Base-by-base conservation (phyloP, 2,888 invertebrate genomes). In the Criorhina ranunculi region DNA sequence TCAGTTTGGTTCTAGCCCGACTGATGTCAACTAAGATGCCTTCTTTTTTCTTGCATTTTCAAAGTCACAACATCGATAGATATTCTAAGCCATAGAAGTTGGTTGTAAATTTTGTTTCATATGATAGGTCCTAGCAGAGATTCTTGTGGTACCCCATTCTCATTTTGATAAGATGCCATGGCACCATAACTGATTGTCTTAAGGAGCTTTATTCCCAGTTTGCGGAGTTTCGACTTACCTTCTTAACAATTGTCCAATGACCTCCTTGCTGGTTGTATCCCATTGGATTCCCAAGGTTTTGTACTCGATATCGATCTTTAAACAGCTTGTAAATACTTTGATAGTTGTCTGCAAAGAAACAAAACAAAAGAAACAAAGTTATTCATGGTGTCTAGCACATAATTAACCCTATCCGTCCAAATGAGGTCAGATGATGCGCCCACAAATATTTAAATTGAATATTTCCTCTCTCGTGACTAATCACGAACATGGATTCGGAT, bases 291-390 rank as follows among this genome's bases (percentile, higher is more conserved):
- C 95, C 78, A 98, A 93, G 0, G 98, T 98, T 92, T 98, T 98
- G 94, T 98, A 98, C 92, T 98, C 98, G 91, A 98, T 98, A 92
- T 98, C 98, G 29, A 97, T 95, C 75, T 97, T 95, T 76, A 98
- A 93, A 89, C 97, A 96, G 88, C 95, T 95, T 19, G 98, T 97
- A 92, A 95, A 98, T 55, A 98, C 97, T 93, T 97, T 97, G 87
- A 98, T 96, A 49, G 97, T 96, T 42, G 97, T 97, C 98, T 98
- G 95, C 1, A 94, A 93, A 44, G 86, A 89, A 90, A 88, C 86
- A 67, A 88, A 88, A 88, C 66, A 15, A 88, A 42, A 37, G 62
- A 67, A 55, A 11, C 12, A 42, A 37, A 67, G 17, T 40, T 59
- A 44, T 17, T 11, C 11, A 24, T n/a, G n/a, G n/a, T 17, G 33